Base-by-base conservation (phyloP, 2,797 vertebrate species). In the Cryptoblepharus egeriae region DNA sequence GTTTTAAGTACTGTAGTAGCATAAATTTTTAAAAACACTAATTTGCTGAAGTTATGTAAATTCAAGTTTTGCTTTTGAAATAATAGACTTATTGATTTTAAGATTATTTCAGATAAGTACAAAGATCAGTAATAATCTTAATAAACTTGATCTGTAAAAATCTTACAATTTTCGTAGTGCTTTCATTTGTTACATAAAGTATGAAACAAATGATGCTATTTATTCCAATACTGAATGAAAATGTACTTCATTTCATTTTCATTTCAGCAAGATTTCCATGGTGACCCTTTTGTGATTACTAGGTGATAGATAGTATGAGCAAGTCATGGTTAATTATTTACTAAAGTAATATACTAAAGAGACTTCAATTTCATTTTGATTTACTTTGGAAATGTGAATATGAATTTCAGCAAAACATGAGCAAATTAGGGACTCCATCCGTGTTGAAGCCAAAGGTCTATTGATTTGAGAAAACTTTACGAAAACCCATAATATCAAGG, bases 351-450 rank as follows among this genome's bases (percentile, higher is more conserved):
- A 60, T 85, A 75, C 88, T 90, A 90, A 84, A 84, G 79, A 89
- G 85, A 84, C 75, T n/a, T 81, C n/a, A 78, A 73, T 91, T 89
- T 90, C 86, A 89, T 88, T 88, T 65, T 61, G 84, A 84, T 77
- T 81, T 70, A 42, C 49, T 81, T 88, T 76, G 61, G 37, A 87
- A 52, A 45, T 0, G 0, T 71, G 12, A 70, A 61, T 5, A 3
- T 37, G 2, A 75, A 42, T 55, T 57, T 79, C 52, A 49, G 13
- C 37, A 57, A 32, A 74, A 28, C 55, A 11, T 35, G 37, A 12
- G 2, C 52, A 74, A 45, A 61, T 79, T n/a, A 49, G 22, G 18
- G 58, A 32, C 5, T 84, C 30, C 42, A 37, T 75, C 11, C 42
- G 32, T 71, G 32, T 78, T 73, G 30, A 73, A 67, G 35, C 52